Percentiles rank a stretch among this genome's conserved stretches.
phyloP scores from a whole-genome alignment of 2,113 vertebrate genomes.

The Brachypodius melanocephalos region DNA sequence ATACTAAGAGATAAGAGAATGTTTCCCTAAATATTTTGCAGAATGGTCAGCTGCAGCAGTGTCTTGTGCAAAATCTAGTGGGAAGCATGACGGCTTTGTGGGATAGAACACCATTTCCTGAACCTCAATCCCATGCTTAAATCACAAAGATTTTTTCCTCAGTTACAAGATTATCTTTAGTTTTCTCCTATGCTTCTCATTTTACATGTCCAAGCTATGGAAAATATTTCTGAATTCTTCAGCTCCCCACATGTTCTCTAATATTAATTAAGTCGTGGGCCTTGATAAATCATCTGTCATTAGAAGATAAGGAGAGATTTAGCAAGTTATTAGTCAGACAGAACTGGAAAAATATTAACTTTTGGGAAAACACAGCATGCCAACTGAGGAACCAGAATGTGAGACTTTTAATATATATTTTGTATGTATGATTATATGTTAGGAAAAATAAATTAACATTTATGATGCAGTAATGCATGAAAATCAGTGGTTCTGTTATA shows the following conservation, averaged over 20 bases:
- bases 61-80: neutral
- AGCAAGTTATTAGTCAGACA: slow-evolving; percentile 34
- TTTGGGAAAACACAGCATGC: neutral
- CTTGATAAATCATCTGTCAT: slow-evolving; percentile 48
- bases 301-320: slow-evolving; percentile 47
- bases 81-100: neutral
- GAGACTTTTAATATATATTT: slow-evolving; percentile 13
- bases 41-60: neutral
- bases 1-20: neutral
- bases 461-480: slow-evolving; percentile 23
- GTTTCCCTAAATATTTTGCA: neutral
- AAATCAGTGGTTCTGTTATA: slow-evolving; percentile 51
- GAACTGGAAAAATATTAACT: slow-evolving; percentile 14
- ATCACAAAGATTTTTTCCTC: neutral
- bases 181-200: slow-evolving; percentile 17
- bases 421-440: slow-evolving; percentile 1
- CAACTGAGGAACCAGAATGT: slow-evolving; percentile 57
- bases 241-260: neutral
- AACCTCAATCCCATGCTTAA: slow-evolving; percentile 9
- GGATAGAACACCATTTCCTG: neutral
- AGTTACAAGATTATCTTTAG: neutral
- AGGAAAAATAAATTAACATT: neutral
- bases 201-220: neutral
- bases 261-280: slow-evolving; percentile 32
- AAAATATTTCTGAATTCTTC: slow-evolving; percentile 35